Evolutionary conservation across 2,888 invertebrate species (phyloP), one percentile per base, ranked within the genome.

Genomic region (Sphinx pinastri): DNA sequence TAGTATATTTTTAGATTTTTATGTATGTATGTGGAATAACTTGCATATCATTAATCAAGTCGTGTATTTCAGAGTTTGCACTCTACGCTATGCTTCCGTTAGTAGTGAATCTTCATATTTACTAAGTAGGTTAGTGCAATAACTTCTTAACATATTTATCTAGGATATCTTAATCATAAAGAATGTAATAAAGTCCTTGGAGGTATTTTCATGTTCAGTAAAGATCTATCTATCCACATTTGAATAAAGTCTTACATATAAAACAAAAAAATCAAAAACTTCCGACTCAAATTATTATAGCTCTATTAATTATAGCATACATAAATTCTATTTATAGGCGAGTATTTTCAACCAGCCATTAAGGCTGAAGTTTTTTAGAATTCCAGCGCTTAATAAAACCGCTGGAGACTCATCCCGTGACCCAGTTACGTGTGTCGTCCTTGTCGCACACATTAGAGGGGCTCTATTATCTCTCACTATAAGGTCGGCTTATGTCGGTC

Each of bases 401-500:
- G 82, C 83, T 79, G 73, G 63, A 88, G 87, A 86, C 87, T 90
- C 87, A 88, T 92, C 90, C 90, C 89, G 88, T 94, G 93, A 94
- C 93, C 93, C 87, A 94, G 87, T 92, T 93, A 86, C 73, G 79
- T 84, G 66, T 76, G 79, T 77, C 74, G 74, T 88, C 86, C 74
- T 79, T 77, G 60, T 88, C 79, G 45, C 72, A 19, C 80, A 19
- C n/a, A 51, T 31, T 60, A 25, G 49, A 54, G 70, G 55, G 49
- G 68, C 72, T 73, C 88, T 68, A 73, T 68, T 71, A 72, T 91
- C 91, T 81, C 82, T 78, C 67, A 89, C 85, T 78, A 75, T 84
- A 92, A 92, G 92, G 92, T 92, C 91, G 91, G 80, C 82, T 85
- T 89, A 93, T 90, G 88, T 92, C 92, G 92, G 92, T 91, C 92